Evolutionary conservation across 2,888 invertebrate genomes (phyloP).

Genomic region (Cyclophora punctaria): DNA sequence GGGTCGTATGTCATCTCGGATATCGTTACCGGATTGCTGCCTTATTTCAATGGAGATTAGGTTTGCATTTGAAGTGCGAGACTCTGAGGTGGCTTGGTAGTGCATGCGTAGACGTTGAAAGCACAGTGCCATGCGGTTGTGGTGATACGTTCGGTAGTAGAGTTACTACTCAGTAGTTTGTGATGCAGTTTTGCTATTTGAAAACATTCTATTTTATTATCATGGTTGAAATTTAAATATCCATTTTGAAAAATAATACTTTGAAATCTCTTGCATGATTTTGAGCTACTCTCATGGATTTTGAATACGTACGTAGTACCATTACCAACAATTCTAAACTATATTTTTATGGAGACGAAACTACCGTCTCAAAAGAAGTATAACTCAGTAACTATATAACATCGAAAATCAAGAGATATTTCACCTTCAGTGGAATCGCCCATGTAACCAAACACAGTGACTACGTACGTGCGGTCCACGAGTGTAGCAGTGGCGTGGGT

Average conservation of each 20-base stretch:
- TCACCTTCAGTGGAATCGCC: too few species aligned
- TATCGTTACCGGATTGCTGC: background rate
- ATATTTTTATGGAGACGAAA: too few species aligned
- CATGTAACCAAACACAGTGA: too few species aligned
- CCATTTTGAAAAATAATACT: constrained; percentile 20
- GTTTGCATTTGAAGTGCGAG: too few species aligned
- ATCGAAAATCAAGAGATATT: too few species aligned
- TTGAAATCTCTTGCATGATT: constrained; percentile 48
- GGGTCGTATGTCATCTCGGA: constrained; percentile 6
- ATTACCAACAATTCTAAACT: background rate
- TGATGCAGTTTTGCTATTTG: constrained; percentile 65
- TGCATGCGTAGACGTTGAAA: constrained; percentile 62
- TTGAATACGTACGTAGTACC: constrained; percentile 1
- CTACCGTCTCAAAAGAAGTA: too few species aligned
- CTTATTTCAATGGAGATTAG: background rate
- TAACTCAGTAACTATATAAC: too few species aligned
- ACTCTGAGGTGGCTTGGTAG: constrained; percentile 33
- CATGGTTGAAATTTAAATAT: constrained; percentile 20
- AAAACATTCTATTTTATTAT: constrained; percentile 61
- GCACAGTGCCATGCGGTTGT: constrained; percentile 70
- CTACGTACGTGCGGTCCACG: constrained; percentile 1
- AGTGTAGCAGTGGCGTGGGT: constrained; percentile 33
- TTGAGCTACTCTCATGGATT: constrained; percentile 44
- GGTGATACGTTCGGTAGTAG: constrained; percentile 49
- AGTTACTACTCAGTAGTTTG: constrained; percentile 44